phyloP scores from a whole-genome alignment of 2,888 invertebrate genomes.

The Gasteruption jaculator region DNA sequence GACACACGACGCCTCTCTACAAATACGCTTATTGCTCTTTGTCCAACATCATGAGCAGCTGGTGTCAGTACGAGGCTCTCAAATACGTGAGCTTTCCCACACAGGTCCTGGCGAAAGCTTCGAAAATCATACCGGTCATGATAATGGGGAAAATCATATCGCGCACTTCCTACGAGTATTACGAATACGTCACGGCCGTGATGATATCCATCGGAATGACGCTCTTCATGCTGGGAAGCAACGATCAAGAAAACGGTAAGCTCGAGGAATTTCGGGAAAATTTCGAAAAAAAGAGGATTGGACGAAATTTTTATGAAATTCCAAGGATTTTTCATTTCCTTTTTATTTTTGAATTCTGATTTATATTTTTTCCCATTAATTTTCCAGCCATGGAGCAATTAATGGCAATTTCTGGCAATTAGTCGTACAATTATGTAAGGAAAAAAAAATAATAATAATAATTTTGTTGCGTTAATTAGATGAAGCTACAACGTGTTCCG shows the following conservation, averaged over 20 bases:
- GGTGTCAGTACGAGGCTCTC: slow-evolving; percentile 99
- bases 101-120: slow-evolving; percentile 95
- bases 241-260: slow-evolving; percentile 59
- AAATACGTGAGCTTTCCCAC: slow-evolving; percentile 98
- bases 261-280: slow-evolving; percentile 5
- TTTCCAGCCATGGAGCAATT: background rate
- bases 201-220: slow-evolving; percentile 91
- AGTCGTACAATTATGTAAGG: no score
- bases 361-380: slow-evolving; percentile 4
- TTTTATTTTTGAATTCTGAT: slow-evolving; percentile 9
- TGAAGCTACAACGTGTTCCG: slow-evolving; percentile 75
- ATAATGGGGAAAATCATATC: slow-evolving; percentile 93
- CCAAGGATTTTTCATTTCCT: no score
- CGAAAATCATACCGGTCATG: slow-evolving; percentile 98
- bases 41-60: slow-evolving; percentile 96
- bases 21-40: slow-evolving; percentile 95
- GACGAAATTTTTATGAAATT: background rate
- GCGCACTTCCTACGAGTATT: slow-evolving; percentile 76
- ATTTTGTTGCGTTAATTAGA: slow-evolving; percentile 39
- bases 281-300: background rate
- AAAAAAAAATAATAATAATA: background rate
- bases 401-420: no score
- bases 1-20: slow-evolving; percentile 82
- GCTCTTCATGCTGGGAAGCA: slow-evolving; percentile 82
- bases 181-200: slow-evolving; percentile 88